A percentile compares a stretch with the other conserved stretches of the same genome.
Conservation (phyloP, 2,888 invertebrate species). For the Sicus ferrugineus region DNA sequence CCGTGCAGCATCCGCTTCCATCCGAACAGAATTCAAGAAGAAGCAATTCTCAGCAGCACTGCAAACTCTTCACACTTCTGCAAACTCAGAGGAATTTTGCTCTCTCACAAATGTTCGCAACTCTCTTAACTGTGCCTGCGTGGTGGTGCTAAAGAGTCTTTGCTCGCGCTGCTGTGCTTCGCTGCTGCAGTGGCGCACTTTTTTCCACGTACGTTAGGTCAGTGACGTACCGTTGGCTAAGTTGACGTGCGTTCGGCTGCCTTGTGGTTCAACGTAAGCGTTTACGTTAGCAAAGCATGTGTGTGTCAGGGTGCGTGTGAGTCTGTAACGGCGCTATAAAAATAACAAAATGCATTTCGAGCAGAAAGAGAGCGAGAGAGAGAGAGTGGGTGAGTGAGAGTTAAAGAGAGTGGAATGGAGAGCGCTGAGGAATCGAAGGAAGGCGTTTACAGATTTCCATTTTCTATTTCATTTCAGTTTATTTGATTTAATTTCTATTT, state of each 20-base stretch:
- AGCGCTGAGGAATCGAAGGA: background rate
- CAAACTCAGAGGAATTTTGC: background rate
- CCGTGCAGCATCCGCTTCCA: slow-evolving; percentile 10
- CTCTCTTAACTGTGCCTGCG: background rate
- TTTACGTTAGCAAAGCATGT: too few relatives aligned
- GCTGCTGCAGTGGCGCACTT: background rate
- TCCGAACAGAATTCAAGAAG: background rate
- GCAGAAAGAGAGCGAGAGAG: background rate
- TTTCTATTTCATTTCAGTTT: background rate
- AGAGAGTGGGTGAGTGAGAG: too few relatives aligned
- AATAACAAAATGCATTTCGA: too few relatives aligned
- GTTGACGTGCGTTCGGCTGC: background rate
- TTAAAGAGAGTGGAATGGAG: background rate
- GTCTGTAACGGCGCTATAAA: too few relatives aligned
- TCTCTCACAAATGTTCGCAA: background rate
- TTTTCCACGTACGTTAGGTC: slow-evolving; percentile 41
- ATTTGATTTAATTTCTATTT: too few relatives aligned
- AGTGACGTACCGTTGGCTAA: slow-evolving; percentile 39
- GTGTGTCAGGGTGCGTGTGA: background rate
- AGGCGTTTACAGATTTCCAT: background rate
- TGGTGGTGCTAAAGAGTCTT: background rate
- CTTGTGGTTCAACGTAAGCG: background rate
- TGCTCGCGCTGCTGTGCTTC: background rate
- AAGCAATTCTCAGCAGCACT: background rate
- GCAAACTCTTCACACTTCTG: background rate